Evolutionary conservation across 2,797 vertebrate genomes (phyloP).

Genomic region (Premnoplex brunnescens): DNA sequence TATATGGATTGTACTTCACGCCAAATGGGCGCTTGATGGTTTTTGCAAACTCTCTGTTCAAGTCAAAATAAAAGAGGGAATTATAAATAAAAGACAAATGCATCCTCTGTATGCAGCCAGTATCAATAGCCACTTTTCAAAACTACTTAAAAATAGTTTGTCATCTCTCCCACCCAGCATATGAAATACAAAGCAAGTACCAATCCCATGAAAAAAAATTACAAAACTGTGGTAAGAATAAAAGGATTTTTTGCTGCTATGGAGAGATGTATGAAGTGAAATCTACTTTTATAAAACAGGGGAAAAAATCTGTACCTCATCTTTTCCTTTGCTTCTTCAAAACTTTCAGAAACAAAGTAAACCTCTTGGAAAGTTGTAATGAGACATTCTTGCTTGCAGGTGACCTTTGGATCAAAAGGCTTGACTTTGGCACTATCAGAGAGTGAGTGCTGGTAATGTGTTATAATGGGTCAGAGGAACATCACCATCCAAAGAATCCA

Average conservation of each 20-base stretch:
- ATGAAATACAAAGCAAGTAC: background rate
- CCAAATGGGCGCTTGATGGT: conserved; percentile 95
- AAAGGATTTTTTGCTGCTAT: background rate
- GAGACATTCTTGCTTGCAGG: conserved; percentile 93
- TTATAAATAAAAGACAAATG: background rate
- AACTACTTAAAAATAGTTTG: background rate
- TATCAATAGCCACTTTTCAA: background rate
- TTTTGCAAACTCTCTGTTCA: conserved; percentile 93
- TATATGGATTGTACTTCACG: conserved; percentile 94
- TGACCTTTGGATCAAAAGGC: conserved; percentile 89
- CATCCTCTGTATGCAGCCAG: background rate
- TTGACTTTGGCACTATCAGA: conserved; percentile 89
- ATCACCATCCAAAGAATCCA: background rate
- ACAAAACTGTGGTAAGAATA: background rate
- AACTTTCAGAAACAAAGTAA: conserved; percentile 94
- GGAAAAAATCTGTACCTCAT: conserved; percentile 82
- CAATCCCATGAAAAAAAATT: background rate
- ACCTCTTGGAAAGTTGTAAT: conserved; percentile 96
- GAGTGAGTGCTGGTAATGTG: conserved; percentile 81
- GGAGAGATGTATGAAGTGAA: background rate
- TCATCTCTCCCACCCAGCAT: background rate
- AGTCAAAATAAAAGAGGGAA: background rate
- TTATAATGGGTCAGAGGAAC: background rate
- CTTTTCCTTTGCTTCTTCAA: conserved; percentile 95
- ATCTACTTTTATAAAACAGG: background rate